phyloP scores from a whole-genome alignment of 2,797 vertebrate genomes.

The Selene dorsalis region DNA sequence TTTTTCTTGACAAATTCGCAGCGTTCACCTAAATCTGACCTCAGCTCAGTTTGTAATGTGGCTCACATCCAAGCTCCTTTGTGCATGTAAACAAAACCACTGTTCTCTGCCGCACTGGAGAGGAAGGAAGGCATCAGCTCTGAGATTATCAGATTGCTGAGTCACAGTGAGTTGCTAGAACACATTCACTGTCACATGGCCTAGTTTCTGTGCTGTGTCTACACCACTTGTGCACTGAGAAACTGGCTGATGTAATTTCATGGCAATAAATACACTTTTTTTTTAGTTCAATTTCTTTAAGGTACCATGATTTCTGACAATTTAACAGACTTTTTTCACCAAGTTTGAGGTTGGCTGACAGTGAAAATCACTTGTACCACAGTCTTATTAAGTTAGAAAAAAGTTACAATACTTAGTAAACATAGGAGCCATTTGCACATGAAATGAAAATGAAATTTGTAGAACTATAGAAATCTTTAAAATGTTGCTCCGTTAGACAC shows the following conservation, averaged over 20 bases:
- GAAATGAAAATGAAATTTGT: too few relatives aligned
- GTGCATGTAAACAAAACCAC: slow-evolving; percentile 43
- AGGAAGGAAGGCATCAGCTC: slow-evolving; percentile 19
- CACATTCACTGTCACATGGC: background rate
- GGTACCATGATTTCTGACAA: background rate
- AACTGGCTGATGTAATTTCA: background rate
- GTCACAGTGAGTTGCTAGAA: slow-evolving; percentile 62
- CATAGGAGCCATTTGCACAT: too few relatives aligned
- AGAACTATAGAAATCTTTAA: too few relatives aligned
- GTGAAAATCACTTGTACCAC: too few relatives aligned
- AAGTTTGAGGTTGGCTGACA: too few relatives aligned
- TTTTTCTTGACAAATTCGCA: background rate
- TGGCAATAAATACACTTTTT: background rate
- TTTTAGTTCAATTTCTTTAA: background rate
- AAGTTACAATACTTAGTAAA: too few relatives aligned
- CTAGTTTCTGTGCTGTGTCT: background rate
- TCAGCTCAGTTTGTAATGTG: background rate
- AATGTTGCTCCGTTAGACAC: too few relatives aligned
- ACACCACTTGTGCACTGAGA: too few relatives aligned
- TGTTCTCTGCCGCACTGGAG: background rate
- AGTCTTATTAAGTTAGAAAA: too few relatives aligned
- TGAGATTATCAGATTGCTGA: slow-evolving; percentile 49
- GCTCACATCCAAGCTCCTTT: slow-evolving; percentile 39
- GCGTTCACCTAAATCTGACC: background rate
- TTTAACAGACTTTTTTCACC: background rate